phyloP scores from a whole-genome alignment of 2,888 invertebrate species.

The Drosophila robusta region DNA sequence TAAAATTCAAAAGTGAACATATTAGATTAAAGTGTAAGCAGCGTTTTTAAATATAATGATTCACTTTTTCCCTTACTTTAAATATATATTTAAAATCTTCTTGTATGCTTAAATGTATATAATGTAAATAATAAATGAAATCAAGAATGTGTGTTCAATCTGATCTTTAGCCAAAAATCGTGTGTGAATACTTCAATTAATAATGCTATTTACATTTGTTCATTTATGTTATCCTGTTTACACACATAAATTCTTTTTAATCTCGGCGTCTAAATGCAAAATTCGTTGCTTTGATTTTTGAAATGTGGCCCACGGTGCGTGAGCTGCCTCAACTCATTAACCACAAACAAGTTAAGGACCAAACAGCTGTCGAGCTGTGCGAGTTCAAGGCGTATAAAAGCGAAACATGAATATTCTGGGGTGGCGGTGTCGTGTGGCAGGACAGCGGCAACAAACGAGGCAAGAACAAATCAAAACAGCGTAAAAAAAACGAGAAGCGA shows the following conservation, averaged over 20 bases:
- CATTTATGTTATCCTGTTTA: not conserved
- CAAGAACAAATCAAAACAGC: constrained; percentile 74
- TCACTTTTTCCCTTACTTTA: too few species aligned
- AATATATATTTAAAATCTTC: not conserved
- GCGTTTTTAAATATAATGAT: too few species aligned
- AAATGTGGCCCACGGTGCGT: constrained; percentile 38
- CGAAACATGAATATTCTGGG: constrained; percentile 41
- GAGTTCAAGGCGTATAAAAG: constrained; percentile 46
- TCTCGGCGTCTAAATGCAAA: not conserved
- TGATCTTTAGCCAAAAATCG: too few species aligned
- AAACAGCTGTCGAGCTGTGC: constrained; percentile 60
- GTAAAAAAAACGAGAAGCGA: constrained; percentile 47
- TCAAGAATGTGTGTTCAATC: too few species aligned
- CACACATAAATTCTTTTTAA: not conserved
- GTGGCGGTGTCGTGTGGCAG: not conserved
- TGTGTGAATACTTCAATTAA: not conserved
- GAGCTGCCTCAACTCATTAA: constrained; percentile 61
- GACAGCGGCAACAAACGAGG: constrained; percentile 21
- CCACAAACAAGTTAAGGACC: constrained; percentile 55
- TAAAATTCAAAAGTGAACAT: not conserved
- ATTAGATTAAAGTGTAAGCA: too few species aligned
- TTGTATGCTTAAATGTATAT: not conserved
- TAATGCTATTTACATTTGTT: not conserved
- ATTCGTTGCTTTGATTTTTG: not conserved
- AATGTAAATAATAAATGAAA: too few species aligned